These are phyloP conservation scores for Bombus turneri DNA, from an alignment of 1,140 invertebrate species.

Conservation along the genomic window DNA sequence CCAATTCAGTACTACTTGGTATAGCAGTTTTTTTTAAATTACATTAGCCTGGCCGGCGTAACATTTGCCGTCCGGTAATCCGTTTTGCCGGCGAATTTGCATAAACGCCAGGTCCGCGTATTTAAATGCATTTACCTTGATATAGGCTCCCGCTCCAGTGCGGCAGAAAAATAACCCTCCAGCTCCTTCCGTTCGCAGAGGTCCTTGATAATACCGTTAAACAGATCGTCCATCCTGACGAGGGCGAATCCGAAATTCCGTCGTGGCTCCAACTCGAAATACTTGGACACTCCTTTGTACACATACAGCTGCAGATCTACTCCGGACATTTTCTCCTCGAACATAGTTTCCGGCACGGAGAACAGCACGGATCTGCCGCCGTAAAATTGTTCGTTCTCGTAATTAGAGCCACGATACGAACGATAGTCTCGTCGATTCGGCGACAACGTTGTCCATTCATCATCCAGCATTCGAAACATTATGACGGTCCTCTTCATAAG, in stretches of 20 bases:
- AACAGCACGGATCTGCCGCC: slow-evolving; percentile 75
- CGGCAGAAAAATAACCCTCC: slow-evolving; percentile 59
- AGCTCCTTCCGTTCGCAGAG: slow-evolving; percentile 69
- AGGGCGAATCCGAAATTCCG: slow-evolving; percentile 59
- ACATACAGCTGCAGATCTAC: slow-evolving; percentile 65
- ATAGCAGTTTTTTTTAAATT: slow-evolving; percentile 43
- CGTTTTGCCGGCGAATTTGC: slow-evolving; percentile 24
- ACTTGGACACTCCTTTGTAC: slow-evolving; percentile 64
- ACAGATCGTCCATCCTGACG: slow-evolving; percentile 66
- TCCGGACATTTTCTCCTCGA: slow-evolving; percentile 42
- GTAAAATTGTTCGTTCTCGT: slow-evolving; percentile 68
- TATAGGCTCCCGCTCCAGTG: slow-evolving; percentile 69
- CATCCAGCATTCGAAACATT: slow-evolving; percentile 72
- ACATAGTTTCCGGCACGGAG: slow-evolving; percentile 54
- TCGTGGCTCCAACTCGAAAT: slow-evolving; percentile 63
- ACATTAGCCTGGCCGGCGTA: neutral
- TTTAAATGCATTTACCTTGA: slow-evolving; percentile 66
- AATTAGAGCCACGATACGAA: slow-evolving; percentile 68
- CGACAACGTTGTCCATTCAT: slow-evolving; percentile 70
- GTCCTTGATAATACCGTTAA: slow-evolving; percentile 74
- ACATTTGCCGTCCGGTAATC: slow-evolving; percentile 34
- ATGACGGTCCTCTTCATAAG: slow-evolving; percentile 71
- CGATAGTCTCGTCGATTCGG: slow-evolving; percentile 68
- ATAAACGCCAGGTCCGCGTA: slow-evolving; percentile 45
- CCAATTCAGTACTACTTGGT: neutral